Evolutionary conservation across 2,888 invertebrate genomes (phyloP).

Genomic region (Rhogogaster chlorosoma): DNA sequence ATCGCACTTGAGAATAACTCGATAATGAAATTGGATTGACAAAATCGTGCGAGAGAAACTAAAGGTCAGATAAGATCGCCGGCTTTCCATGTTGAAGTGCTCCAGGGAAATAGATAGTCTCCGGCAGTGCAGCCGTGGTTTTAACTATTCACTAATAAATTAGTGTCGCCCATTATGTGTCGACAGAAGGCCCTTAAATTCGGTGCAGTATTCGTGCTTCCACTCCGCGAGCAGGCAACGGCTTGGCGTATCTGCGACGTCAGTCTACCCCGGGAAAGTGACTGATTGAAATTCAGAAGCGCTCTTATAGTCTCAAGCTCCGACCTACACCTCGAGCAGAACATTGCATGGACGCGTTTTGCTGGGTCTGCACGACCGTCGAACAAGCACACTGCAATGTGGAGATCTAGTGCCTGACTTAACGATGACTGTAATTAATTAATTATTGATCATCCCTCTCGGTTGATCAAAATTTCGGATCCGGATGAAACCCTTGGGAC

Average conservation of each 20-base stretch:
- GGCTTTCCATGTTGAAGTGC: background rate
- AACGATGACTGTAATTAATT: background rate
- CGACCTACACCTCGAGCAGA: background rate
- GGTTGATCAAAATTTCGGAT: conserved; percentile 7
- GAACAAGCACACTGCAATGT: background rate
- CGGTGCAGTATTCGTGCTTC: background rate
- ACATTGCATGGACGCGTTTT: conserved; percentile 8
- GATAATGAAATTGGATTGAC: background rate
- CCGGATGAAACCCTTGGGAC: background rate
- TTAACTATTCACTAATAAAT: background rate
- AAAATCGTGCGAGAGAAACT: background rate
- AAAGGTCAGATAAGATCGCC: too few relatives aligned
- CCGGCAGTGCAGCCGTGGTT: background rate
- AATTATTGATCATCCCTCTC: background rate
- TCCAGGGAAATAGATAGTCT: background rate
- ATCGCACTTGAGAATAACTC: too few relatives aligned
- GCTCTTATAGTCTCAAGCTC: conserved; percentile 25
- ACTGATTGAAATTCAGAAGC: conserved; percentile 39
- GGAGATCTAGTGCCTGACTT: background rate
- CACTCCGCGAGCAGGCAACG: background rate
- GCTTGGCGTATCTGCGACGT: conserved; percentile 2
- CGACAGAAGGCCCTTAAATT: background rate
- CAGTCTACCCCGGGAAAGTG: conserved; percentile 14
- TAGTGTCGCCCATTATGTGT: background rate
- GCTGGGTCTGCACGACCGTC: conserved; percentile 3